Percentiles rank a stretch among this genome's conserved stretches.
Conservation (phyloP, 2,888 invertebrate genomes). For the Scaptomyza polygonia region DNA sequence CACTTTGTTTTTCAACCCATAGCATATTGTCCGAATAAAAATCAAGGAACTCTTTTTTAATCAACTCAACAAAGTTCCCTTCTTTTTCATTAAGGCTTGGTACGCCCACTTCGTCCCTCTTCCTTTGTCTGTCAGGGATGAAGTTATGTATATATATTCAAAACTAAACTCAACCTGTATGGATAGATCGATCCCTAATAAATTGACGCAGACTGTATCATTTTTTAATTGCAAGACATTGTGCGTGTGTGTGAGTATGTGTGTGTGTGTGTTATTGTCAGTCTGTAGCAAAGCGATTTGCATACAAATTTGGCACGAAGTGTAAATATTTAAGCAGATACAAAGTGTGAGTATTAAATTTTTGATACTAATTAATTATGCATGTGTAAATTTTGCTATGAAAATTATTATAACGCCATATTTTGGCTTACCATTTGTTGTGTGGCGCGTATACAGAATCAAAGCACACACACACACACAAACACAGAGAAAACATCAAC, state of each 20-base stretch:
- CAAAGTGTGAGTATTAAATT: slow-evolving; percentile 84
- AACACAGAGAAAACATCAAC: slow-evolving; percentile 18
- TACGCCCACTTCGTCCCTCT: too few relatives aligned
- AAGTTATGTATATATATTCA: not conserved
- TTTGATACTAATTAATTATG: slow-evolving; percentile 84
- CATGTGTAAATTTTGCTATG: slow-evolving; percentile 83
- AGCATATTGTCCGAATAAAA: not conserved
- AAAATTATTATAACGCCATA: slow-evolving; percentile 79
- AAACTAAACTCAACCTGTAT: not conserved
- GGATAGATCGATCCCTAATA: slow-evolving; percentile 5
- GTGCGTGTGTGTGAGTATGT: slow-evolving; percentile 48
- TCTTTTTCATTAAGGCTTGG: not conserved
- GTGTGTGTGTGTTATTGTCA: slow-evolving; percentile 62
- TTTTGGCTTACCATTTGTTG: slow-evolving; percentile 63
- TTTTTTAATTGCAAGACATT: slow-evolving; percentile 76
- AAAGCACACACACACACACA: slow-evolving; percentile 6
- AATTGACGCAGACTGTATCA: slow-evolving; percentile 44
- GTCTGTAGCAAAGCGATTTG: slow-evolving; percentile 82
- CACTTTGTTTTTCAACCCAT: not conserved
- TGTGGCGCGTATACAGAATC: slow-evolving; percentile 27
- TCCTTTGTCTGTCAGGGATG: not conserved
- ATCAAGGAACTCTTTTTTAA: not conserved
- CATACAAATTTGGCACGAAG: slow-evolving; percentile 83
- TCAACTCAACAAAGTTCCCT: not conserved
- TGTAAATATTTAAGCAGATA: slow-evolving; percentile 83